These are phyloP conservation scores for Drosophila micromelanica DNA, from an alignment of 1,140 invertebrate species.

Conservation along the genomic window DNA sequence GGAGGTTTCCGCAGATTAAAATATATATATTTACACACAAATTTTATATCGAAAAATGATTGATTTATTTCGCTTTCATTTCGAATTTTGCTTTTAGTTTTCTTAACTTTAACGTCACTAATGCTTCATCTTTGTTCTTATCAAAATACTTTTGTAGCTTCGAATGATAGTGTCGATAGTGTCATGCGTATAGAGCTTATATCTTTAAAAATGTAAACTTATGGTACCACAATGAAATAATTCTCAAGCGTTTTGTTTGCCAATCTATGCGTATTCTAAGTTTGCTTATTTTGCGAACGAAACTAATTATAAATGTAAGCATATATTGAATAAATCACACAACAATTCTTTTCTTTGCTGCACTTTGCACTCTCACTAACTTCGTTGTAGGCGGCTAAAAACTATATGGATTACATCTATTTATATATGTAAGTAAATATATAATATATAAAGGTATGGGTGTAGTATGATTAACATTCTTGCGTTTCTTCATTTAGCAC, in stretches of 20 bases:
- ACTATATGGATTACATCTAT: constrained; percentile 53
- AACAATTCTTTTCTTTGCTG: constrained; percentile 61
- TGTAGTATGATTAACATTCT: constrained; percentile 59
- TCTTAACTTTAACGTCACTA: constrained; percentile 25
- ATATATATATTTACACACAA: neutral
- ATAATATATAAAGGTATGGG: constrained; percentile 22
- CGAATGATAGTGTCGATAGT: constrained; percentile 40
- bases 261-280: constrained; percentile 58
- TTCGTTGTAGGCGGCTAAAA: constrained; percentile 74
- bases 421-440: constrained; percentile 41
- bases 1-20: neutral
- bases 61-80: constrained; percentile 60
- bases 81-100: constrained; percentile 18
- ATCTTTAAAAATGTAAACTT: constrained; percentile 56
- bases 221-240: constrained; percentile 67
- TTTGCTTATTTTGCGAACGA: constrained; percentile 36
- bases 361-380: constrained; percentile 51
- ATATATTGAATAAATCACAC: constrained; percentile 73
- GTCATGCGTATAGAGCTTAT: constrained; percentile 36
- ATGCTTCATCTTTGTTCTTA: constrained; percentile 53
- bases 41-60: constrained; percentile 51
- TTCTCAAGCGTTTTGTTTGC: constrained; percentile 66
- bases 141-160: constrained; percentile 65
- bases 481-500: constrained; percentile 64
- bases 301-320: constrained; percentile 75